Evolutionary conservation across 2,888 invertebrate species (phyloP).

Genomic region (Dicranocentrus wangi): DNA sequence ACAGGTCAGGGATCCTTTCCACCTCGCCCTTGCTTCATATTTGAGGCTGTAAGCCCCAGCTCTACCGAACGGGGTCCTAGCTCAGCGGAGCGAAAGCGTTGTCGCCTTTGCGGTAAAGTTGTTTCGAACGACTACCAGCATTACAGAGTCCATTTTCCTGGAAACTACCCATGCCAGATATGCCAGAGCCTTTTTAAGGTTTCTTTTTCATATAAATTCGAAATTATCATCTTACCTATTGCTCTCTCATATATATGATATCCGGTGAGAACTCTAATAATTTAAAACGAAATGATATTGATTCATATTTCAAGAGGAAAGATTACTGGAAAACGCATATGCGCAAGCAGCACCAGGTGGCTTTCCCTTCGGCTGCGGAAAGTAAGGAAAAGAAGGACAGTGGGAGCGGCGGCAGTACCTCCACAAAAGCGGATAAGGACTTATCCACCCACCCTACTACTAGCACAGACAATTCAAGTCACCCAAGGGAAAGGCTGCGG

Average conservation of each 20-base stretch:
- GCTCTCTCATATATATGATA: too few species aligned
- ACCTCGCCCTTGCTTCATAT: slow-evolving; percentile 71
- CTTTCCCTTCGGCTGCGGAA: slow-evolving; percentile 66
- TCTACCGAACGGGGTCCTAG: slow-evolving; percentile 61
- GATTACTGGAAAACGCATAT: slow-evolving; percentile 89
- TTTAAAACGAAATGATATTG: too few species aligned
- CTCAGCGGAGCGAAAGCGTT: slow-evolving; percentile 72
- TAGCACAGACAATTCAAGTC: slow-evolving; percentile 15
- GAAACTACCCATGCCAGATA: slow-evolving; percentile 69
- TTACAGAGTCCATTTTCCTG: slow-evolving; percentile 69
- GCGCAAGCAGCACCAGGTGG: slow-evolving; percentile 81
- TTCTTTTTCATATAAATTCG: slow-evolving; percentile 19
- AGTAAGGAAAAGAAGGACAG: slow-evolving; percentile 45
- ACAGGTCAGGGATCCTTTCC: slow-evolving; percentile 70
- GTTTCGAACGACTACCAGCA: slow-evolving; percentile 74
- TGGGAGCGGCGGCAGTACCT: slow-evolving; percentile 18
- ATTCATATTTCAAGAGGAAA: slow-evolving; percentile 83
- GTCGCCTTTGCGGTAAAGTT: slow-evolving; percentile 74
- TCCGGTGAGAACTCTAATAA: too few species aligned
- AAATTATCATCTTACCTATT: too few species aligned
- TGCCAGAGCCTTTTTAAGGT: slow-evolving; percentile 68
- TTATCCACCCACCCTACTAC: slow-evolving; percentile 20
- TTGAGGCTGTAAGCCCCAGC: slow-evolving; percentile 69
- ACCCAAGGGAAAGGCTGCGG: slow-evolving; percentile 29
- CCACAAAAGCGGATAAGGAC: slow-evolving; percentile 41